Base-by-base conservation (phyloP, 2,888 invertebrate genomes). In the Chorisops tibialis region DNA sequence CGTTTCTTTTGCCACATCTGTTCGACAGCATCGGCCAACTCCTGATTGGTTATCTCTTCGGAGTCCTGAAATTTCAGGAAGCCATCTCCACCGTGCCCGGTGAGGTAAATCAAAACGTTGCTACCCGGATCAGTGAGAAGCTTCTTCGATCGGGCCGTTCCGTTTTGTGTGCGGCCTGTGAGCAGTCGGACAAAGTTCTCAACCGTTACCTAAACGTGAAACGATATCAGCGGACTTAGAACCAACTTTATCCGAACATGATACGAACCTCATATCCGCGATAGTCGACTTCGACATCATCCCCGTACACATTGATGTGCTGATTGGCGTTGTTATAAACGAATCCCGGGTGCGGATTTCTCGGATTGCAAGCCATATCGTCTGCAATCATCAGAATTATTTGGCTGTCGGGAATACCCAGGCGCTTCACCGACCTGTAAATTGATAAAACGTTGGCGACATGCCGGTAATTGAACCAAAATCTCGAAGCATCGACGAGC, bases 391-490 rank as follows among this genome's bases (percentile, higher is more conserved):
- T 99, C 60, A 99, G 79, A 67, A 99, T 98, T 61, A 99, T 99
- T 78, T 98, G 98, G 62, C 91, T 91, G 76, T 99, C 98, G 0
- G 98, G 98, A 69, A 99, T 98, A n/a, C 99, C 99, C 3, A 99
- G 82, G 14, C 98, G 83, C 79, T 99, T 99, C 0, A 99, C 96
- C 74, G 96, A 96, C 11, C 97, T 86, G 75, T 99, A 99, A 66
- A 99, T 94, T 0, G 98, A 99, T 16, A 99, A 79, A 0, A 98
- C 98, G 78, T 99, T 99, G 3, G 99, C 97, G 30, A 98, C 96
- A 85, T 99, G 99, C 5, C 99, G 86, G 77, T 99, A 99, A 78
- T 99, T 99, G 75, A 99, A 99, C 99, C 99, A 99, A 79, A 99
- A 99, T 61, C 98, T 82, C 1, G 97, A 98, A 0, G 98, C 98